Evolutionary conservation across 2,797 vertebrate species (phyloP).

Genomic region (Diceros bicornis): DNA sequence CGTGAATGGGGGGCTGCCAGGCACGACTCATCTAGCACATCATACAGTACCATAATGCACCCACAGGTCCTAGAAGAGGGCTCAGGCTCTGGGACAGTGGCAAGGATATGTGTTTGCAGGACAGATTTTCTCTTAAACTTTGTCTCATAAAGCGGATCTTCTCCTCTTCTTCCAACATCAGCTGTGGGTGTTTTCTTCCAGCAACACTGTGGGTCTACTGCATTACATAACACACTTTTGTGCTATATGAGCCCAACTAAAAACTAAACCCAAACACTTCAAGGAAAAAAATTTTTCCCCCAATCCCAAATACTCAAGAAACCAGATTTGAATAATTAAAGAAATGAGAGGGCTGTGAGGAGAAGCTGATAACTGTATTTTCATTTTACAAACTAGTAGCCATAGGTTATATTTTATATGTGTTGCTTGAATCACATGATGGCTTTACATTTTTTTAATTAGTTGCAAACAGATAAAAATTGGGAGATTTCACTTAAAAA

Average conservation of each 20-base stretch:
- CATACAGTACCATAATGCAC: neutral
- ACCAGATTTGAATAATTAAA: constrained; percentile 55
- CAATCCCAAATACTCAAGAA: constrained; percentile 53
- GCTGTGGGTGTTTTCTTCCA: neutral
- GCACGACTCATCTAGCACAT: neutral
- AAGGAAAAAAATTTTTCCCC: neutral
- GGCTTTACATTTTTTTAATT: neutral
- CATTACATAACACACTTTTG: neutral
- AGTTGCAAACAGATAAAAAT: neutral
- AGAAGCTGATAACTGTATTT: neutral
- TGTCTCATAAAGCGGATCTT: neutral
- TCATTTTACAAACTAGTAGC: neutral
- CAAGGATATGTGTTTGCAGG: neutral
- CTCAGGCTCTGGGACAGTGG: neutral
- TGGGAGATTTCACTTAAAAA: neutral
- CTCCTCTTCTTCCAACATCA: neutral
- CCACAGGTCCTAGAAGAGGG: neutral
- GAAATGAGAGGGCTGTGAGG: neutral
- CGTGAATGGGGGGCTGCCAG: neutral
- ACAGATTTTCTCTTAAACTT: neutral
- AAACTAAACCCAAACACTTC: neutral
- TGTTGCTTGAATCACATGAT: neutral
- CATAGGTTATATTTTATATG: neutral
- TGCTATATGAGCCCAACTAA: neutral
- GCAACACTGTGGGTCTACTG: neutral